Conservation (phyloP, 2,797 vertebrate species). For the Loriculus beryllinus region DNA sequence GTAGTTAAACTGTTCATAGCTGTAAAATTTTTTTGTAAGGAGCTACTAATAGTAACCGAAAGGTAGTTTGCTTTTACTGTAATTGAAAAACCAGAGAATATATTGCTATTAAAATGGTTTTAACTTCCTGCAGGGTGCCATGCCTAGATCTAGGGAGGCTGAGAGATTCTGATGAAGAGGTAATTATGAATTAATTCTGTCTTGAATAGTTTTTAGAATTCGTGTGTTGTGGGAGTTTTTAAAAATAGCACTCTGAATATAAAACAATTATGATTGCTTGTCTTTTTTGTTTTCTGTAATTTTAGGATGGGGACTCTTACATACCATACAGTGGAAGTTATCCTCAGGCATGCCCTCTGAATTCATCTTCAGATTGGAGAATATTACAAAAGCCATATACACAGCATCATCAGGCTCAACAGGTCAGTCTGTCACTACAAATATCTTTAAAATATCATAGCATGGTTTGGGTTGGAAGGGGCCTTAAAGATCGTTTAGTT, state of each 20-base stretch:
- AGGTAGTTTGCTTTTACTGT: not conserved
- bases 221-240: not conserved
- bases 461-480: not conserved
- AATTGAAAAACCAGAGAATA: not conserved
- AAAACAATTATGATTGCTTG: not conserved
- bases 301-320: constrained; percentile 61
- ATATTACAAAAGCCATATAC: not conserved
- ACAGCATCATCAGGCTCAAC: constrained; percentile 21
- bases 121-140: constrained; percentile 76
- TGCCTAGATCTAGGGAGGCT: constrained; percentile 76
- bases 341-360: constrained; percentile 4
- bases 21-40: not conserved
- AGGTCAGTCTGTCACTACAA: constrained; percentile 46
- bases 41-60: not conserved
- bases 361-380: constrained; percentile 49
- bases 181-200: constrained; percentile 52
- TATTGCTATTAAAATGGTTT: not conserved
- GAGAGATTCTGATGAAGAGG: constrained; percentile 77
- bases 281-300: not conserved
- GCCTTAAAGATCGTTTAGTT: not conserved
- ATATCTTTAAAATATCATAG: not conserved
- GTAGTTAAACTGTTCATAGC: not conserved
- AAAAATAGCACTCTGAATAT: not conserved
- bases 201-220: not conserved
- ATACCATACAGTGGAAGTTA: not conserved